These are phyloP conservation scores for Odontomachus brunneus DNA, from an alignment of 1,140 invertebrate species.

Conservation along the genomic window DNA sequence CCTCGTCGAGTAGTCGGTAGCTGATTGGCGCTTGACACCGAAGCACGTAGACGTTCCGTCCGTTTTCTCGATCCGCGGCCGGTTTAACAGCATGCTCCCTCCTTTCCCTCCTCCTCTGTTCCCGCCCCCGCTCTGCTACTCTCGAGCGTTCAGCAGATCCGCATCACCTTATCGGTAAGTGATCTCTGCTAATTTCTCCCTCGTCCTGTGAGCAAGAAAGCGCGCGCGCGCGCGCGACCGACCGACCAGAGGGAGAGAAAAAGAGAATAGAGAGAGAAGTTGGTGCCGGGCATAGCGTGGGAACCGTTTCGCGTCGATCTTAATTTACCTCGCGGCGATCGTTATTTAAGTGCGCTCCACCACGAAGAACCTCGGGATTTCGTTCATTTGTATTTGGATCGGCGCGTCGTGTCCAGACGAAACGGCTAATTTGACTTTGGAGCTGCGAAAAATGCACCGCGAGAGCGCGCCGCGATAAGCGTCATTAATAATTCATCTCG, in stretches of 20 bases:
- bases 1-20: constrained; percentile 43
- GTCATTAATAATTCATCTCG: constrained; percentile 52
- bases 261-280: too few species aligned
- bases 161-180: constrained; percentile 46
- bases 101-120: not conserved
- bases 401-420: constrained; percentile 3
- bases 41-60: constrained; percentile 42
- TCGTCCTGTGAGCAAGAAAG: constrained; percentile 13
- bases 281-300: constrained; percentile 9
- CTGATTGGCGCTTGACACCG: constrained; percentile 61
- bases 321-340: constrained; percentile 45
- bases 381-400: constrained; percentile 54
- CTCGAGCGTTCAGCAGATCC: constrained; percentile 9
- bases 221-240: not conserved
- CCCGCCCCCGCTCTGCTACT: not conserved
- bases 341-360: constrained; percentile 11
- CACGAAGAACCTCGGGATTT: not conserved
- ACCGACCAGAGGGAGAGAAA: too few species aligned
- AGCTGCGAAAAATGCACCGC: constrained; percentile 26
- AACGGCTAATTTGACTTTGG: constrained; percentile 41
- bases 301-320: constrained; percentile 32
- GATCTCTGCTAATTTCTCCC: constrained; percentile 58
- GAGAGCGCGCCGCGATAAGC: constrained; percentile 7
- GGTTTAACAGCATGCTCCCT: constrained; percentile 45
- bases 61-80: constrained; percentile 43